Evolutionary conservation across 2,113 vertebrate species (phyloP).

Genomic region (Rhea americana): DNA sequence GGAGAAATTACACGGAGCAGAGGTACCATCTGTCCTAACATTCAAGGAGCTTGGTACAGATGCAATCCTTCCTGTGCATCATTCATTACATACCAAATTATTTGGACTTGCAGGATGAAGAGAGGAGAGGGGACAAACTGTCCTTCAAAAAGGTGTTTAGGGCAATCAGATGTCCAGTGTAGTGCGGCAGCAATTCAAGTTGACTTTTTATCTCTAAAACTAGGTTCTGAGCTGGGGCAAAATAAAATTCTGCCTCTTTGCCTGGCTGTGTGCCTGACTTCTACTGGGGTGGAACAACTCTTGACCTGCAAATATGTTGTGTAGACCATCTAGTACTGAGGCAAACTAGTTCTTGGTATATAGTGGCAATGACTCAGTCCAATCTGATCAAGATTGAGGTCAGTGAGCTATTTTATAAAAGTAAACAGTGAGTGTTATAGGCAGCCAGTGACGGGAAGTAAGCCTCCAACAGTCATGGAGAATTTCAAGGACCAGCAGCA

Average conservation of each 20-base stretch:
- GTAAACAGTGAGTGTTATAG: neutral
- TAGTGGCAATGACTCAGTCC: neutral
- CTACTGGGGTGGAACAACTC: neutral
- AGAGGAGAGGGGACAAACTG: neutral
- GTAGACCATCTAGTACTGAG: neutral
- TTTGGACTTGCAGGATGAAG: neutral
- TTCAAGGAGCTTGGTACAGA: neutral
- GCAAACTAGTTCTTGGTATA: neutral
- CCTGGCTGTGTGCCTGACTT: neutral
- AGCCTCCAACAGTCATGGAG: neutral
- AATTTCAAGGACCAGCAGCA: neutral
- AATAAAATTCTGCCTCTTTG: too few relatives aligned
- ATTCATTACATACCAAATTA: neutral
- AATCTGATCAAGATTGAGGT: neutral
- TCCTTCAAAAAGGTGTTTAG: neutral
- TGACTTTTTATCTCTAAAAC: neutral
- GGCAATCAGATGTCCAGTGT: neutral
- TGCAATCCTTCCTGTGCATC: neutral
- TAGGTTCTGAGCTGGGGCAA: neutral
- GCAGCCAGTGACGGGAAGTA: neutral
- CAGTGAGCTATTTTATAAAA: neutral
- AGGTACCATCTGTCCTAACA: neutral
- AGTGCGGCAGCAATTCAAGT: neutral
- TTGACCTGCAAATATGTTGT: neutral
- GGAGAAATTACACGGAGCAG: neutral